phyloP scores from a whole-genome alignment of 1,140 invertebrate genomes.

The Rhynchophorus ferrugineus region DNA sequence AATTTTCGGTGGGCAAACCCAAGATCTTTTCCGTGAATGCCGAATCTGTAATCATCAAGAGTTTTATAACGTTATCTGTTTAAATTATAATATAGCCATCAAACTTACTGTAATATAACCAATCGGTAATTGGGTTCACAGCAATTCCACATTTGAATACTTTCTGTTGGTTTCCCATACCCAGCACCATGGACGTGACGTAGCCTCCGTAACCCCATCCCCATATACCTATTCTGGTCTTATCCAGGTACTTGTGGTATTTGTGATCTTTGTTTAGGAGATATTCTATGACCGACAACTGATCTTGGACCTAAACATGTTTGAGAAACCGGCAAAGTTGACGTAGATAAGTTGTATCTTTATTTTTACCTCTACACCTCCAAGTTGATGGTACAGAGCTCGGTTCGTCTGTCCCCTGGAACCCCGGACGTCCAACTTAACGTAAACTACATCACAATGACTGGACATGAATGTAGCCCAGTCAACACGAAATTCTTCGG shows the following conservation, averaged over 20 bases:
- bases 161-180: slow-evolving; percentile 74
- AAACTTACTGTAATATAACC: slow-evolving; percentile 91
- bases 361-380: slow-evolving; percentile 65
- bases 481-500: slow-evolving; percentile 75
- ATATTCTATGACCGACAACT: slow-evolving; percentile 65
- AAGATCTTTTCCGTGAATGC: slow-evolving; percentile 91
- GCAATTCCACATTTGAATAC: slow-evolving; percentile 87
- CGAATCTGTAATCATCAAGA: slow-evolving; percentile 80
- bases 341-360: neutral
- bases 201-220: slow-evolving; percentile 98
- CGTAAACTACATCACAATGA: slow-evolving; percentile 82
- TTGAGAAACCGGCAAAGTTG: neutral
- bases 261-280: slow-evolving; percentile 56
- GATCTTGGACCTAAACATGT: slow-evolving; percentile 17
- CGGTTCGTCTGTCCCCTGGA: slow-evolving; percentile 72
- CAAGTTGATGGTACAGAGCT: slow-evolving; percentile 69
- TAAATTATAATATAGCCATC: no score
- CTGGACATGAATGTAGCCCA: slow-evolving; percentile 93
- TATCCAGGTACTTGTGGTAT: slow-evolving; percentile 72
- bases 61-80: no score
- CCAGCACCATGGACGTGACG: slow-evolving; percentile 80
- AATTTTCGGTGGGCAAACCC: slow-evolving; percentile 80
- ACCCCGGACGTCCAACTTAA: slow-evolving; percentile 81
- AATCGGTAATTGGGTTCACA: slow-evolving; percentile 89
- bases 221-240: slow-evolving; percentile 81